These are phyloP conservation scores for Philantomba maxwellii DNA, from an alignment of 2,113 vertebrate genomes.

Conservation along the genomic window DNA sequence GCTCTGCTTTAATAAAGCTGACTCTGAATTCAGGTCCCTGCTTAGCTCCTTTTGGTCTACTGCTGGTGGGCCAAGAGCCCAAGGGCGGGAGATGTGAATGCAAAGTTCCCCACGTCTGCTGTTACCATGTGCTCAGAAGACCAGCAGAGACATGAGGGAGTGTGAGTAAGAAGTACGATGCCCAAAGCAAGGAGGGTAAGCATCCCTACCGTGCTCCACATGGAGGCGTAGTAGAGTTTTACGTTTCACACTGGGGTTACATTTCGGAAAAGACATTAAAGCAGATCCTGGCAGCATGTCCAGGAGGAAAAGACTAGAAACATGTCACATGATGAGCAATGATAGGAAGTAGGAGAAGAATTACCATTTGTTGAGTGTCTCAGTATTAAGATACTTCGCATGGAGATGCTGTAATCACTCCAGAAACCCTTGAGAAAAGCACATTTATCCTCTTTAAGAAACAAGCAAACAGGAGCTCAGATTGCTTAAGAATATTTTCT, in stretches of 20 bases:
- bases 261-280: background rate
- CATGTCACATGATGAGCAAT: background rate
- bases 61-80: background rate
- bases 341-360: background rate
- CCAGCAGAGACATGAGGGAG: background rate
- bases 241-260: background rate
- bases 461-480: background rate
- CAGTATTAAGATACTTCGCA: background rate
- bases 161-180: background rate
- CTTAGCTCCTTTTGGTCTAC: background rate
- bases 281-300: background rate
- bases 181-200: background rate
- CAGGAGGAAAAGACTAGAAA: background rate
- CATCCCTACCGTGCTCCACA: background rate
- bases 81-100: background rate
- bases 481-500: background rate
- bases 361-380: background rate
- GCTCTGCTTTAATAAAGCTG: background rate
- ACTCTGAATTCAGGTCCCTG: too few species aligned
- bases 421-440: background rate
- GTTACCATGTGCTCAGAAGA: background rate
- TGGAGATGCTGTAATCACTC: background rate
- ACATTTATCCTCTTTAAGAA: background rate
- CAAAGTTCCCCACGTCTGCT: background rate
- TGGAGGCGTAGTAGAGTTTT: background rate